phyloP scores from a whole-genome alignment of 2,797 vertebrate species.

The Danio jaintianensis region DNA sequence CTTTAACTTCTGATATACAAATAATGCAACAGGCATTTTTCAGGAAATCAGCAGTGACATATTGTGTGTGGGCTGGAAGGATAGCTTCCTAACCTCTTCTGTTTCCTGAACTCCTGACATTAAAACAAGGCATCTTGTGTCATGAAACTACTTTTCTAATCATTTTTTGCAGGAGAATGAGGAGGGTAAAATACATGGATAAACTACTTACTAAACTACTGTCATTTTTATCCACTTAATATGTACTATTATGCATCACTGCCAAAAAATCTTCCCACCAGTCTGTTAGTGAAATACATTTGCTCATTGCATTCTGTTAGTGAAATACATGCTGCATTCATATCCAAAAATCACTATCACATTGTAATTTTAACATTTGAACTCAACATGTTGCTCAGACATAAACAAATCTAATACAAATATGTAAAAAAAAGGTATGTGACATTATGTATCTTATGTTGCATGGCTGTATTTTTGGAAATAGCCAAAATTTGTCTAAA shows the following conservation, averaged over 20 bases:
- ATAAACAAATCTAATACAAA: neutral
- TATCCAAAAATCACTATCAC: neutral
- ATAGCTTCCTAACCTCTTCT: neutral
- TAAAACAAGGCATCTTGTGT: neutral
- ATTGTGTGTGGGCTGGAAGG: neutral
- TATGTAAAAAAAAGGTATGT: too few relatives aligned
- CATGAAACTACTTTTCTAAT: neutral
- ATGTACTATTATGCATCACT: neutral
- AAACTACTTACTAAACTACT: neutral
- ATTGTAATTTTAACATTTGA: neutral
- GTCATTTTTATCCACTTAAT: neutral
- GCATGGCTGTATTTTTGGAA: too few relatives aligned
- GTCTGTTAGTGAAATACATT: neutral
- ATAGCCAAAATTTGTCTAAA: too few relatives aligned
- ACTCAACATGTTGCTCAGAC: too few relatives aligned
- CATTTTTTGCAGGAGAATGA: neutral
- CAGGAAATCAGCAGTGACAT: neutral
- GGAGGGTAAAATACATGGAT: neutral
- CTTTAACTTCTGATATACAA: neutral
- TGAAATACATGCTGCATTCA: neutral
- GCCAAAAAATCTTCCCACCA: neutral
- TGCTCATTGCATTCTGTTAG: neutral
- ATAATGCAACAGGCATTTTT: slow-evolving; percentile 6
- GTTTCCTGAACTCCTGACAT: neutral
- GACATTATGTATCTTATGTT: too few relatives aligned